phyloP scores from a whole-genome alignment of 2,888 invertebrate species.

The Caenorhabditis japonica region DNA sequence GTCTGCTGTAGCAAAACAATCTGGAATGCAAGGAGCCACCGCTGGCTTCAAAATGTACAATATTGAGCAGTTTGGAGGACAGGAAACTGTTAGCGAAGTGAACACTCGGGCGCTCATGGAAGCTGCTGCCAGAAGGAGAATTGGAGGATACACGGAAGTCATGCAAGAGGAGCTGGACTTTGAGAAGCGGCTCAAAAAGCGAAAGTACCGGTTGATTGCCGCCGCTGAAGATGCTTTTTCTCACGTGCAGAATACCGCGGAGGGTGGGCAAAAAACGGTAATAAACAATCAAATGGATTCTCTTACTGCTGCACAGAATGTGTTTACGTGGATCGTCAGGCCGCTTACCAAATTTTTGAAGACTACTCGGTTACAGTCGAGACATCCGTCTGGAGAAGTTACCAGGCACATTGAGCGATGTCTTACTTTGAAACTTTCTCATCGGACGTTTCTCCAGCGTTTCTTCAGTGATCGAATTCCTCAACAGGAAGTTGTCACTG shows the following conservation, averaged over 20 bases:
- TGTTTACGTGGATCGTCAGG: constrained; percentile 95
- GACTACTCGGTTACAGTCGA: constrained; percentile 93
- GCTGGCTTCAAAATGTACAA: constrained; percentile 92
- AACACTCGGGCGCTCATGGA: constrained; percentile 84
- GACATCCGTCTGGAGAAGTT: constrained; percentile 89
- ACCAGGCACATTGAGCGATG: constrained; percentile 81
- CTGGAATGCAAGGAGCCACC: constrained; percentile 48
- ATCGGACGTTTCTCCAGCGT: constrained; percentile 93
- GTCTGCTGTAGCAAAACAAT: constrained; percentile 43
- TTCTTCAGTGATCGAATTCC: constrained; percentile 82
- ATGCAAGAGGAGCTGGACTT: constrained; percentile 94
- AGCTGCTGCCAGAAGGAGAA: constrained; percentile 87
- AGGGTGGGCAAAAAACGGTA: constrained; percentile 22
- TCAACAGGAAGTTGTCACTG: constrained; percentile 50
- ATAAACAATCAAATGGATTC: constrained; percentile 91
- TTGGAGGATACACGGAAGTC: constrained; percentile 89
- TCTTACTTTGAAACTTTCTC: constrained; percentile 92
- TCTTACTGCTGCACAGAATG: constrained; percentile 95
- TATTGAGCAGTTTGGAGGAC: constrained; percentile 83
- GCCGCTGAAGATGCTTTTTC: constrained; percentile 98
- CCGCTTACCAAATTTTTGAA: constrained; percentile 94
- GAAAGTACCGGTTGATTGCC: constrained; percentile 86
- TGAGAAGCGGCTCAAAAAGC: constrained; percentile 70
- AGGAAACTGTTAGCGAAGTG: constrained; percentile 64
- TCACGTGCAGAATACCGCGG: constrained; percentile 82